These are phyloP conservation scores for Bambusicola thoracicus DNA, from an alignment of 2,113 vertebrate species.

Conservation along the genomic window DNA sequence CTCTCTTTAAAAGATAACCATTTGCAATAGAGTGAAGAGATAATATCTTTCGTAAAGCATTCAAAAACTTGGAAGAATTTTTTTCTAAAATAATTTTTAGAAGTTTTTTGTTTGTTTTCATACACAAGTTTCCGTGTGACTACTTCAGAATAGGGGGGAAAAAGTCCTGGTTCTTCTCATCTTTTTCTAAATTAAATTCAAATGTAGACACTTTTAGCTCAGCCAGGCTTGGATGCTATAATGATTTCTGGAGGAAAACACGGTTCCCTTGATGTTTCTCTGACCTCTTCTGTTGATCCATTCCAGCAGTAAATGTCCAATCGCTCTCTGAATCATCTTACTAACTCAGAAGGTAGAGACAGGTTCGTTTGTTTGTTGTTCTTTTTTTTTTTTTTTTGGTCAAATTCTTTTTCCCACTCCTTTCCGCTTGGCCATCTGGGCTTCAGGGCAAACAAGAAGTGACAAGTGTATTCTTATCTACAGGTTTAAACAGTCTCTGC, in stretches of 20 bases:
- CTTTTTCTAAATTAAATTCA: conserved; percentile 4
- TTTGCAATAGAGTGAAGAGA: neutral
- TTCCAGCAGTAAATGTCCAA: neutral
- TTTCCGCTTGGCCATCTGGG: neutral
- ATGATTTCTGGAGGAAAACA: neutral
- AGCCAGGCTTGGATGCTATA: neutral
- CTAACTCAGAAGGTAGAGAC: neutral
- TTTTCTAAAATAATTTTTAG: neutral
- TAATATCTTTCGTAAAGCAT: neutral
- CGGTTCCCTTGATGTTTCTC: neutral
- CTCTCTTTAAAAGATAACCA: neutral
- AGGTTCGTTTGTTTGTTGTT: neutral
- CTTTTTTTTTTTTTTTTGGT: neutral
- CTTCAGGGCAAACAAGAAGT: neutral
- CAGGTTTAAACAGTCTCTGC: neutral
- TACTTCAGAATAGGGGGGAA: neutral
- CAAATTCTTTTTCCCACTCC: neutral
- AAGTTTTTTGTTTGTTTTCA: neutral
- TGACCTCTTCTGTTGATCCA: neutral
- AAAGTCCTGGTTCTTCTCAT: neutral
- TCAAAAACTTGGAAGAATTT: neutral
- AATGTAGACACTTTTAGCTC: neutral
- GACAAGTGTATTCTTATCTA: neutral
- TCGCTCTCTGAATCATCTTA: neutral
- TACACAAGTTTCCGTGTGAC: neutral